phyloP scores from a whole-genome alignment of 2,113 vertebrate genomes.

The Charina bottae region DNA sequence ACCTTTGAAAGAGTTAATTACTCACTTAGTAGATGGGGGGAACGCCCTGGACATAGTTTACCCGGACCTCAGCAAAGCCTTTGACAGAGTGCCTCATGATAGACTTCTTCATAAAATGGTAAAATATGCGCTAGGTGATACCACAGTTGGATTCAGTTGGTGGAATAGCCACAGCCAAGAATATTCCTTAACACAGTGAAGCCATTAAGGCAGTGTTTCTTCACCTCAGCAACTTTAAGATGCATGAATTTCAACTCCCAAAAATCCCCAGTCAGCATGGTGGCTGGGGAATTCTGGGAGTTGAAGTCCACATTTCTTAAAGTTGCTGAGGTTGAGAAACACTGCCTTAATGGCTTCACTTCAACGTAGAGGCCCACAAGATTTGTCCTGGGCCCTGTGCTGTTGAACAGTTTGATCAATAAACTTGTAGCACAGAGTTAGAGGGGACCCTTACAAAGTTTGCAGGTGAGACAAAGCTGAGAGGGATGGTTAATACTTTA shows the following conservation, averaged over 20 bases:
- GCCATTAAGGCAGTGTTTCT: too few relatives aligned
- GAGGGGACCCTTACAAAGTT: too few relatives aligned
- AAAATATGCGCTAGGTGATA: background rate
- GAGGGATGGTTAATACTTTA: too few relatives aligned
- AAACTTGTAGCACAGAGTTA: too few relatives aligned
- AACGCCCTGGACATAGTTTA: background rate
- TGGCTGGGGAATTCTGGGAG: background rate
- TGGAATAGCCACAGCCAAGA: fast-evolving
- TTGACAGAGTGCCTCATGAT: background rate
- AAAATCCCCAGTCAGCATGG: too few relatives aligned
- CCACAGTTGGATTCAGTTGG: background rate
- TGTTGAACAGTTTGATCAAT: too few relatives aligned
- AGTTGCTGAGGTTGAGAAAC: background rate
- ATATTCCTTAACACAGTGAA: background rate
- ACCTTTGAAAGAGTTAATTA: background rate
- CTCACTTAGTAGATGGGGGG: background rate
- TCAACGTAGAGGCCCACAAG: too few relatives aligned
- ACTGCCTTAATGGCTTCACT: too few relatives aligned
- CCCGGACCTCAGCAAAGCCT: background rate
- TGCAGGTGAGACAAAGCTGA: too few relatives aligned
- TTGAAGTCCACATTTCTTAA: background rate
- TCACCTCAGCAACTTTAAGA: too few relatives aligned
- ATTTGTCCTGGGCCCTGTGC: too few relatives aligned
- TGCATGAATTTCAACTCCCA: too few relatives aligned
- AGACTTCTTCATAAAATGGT: background rate